Evolutionary conservation across 1,140 invertebrate species (phyloP).

Genomic region (Ceratosolen fusciceps): DNA sequence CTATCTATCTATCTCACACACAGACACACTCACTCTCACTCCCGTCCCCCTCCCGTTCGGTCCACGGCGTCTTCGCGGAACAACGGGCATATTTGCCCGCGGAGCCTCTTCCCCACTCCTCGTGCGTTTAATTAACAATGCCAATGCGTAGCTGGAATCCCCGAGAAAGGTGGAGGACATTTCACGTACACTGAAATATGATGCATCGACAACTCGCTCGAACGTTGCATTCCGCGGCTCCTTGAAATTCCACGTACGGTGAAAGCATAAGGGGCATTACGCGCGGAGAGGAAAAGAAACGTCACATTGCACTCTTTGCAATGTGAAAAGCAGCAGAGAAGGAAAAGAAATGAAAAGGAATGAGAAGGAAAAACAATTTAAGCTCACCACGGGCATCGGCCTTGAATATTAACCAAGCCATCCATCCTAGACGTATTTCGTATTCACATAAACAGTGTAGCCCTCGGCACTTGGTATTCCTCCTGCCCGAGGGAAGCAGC

Average conservation of each 20-base stretch:
- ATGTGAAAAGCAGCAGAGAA: not conserved
- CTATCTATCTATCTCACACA: constrained; percentile 1
- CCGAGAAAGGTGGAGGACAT: not conserved
- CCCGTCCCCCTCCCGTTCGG: too few relatives aligned
- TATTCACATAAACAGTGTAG: not conserved
- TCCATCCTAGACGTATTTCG: not conserved
- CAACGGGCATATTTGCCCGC: too few relatives aligned
- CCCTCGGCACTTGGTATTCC: not conserved
- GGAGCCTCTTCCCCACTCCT: too few relatives aligned
- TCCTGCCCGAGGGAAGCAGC: not conserved
- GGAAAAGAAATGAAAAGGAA: too few relatives aligned
- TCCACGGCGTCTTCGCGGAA: too few relatives aligned
- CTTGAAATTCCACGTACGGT: not conserved
- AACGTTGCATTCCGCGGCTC: not conserved
- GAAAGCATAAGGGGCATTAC: not conserved
- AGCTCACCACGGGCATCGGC: not conserved
- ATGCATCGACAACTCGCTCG: not conserved
- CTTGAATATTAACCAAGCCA: not conserved
- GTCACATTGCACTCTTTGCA: not conserved
- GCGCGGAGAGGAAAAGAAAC: not conserved
- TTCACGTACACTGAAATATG: not conserved
- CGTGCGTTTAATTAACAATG: too few relatives aligned
- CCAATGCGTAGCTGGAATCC: not conserved
- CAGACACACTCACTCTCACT: not conserved
- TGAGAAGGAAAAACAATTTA: not conserved